phyloP scores from a whole-genome alignment of 2,113 vertebrate genomes.

The Hydropotes inermis region DNA sequence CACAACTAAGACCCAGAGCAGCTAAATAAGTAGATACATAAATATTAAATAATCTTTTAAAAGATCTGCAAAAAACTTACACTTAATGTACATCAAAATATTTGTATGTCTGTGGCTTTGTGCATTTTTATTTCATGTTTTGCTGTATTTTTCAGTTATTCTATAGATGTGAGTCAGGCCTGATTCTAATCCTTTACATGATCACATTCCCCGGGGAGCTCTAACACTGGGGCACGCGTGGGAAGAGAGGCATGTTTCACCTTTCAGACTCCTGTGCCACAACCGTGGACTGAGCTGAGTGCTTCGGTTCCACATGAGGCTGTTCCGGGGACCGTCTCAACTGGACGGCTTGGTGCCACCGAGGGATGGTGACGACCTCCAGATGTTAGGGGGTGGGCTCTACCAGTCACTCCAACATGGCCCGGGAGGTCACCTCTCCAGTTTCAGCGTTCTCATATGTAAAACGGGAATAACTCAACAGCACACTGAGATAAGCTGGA shows the following conservation, averaged over 20 bases:
- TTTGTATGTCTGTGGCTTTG: neutral
- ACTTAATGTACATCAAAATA: neutral
- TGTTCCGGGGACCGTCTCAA: neutral
- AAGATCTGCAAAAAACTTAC: neutral
- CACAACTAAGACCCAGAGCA: neutral
- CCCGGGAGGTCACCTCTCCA: neutral
- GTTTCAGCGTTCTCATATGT: neutral
- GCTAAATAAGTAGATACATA: neutral
- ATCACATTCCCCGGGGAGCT: neutral
- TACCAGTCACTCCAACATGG: neutral
- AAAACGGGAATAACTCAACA: neutral
- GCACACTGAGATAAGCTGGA: neutral
- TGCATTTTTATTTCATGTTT: neutral
- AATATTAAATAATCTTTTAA: neutral
- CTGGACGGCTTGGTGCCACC: neutral
- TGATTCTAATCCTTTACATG: neutral
- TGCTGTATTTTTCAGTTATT: neutral
- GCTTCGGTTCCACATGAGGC: neutral
- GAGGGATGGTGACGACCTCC: neutral
- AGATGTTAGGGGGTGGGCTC: neutral
- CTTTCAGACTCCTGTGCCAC: neutral
- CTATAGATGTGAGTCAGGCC: neutral
- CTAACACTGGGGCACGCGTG: fast-evolving
- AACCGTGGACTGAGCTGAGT: fast-evolving
- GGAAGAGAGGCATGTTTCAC: neutral